Evolutionary conservation across 2,113 vertebrate species (phyloP).

Genomic region (Irena cyanogastra): DNA sequence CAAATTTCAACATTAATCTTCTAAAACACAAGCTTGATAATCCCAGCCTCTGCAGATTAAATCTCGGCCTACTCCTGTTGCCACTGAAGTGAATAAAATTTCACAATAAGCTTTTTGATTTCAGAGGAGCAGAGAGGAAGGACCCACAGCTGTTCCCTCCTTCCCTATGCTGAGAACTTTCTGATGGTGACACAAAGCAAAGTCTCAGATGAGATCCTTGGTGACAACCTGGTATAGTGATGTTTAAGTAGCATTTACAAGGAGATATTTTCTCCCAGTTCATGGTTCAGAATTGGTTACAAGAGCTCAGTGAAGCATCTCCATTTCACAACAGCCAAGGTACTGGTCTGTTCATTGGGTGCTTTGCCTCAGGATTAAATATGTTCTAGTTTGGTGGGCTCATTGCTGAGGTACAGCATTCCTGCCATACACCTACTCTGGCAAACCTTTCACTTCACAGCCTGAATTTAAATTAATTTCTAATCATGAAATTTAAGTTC

Average conservation of each 20-base stretch:
- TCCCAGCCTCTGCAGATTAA: neutral
- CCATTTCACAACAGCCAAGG: neutral
- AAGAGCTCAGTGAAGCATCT: neutral
- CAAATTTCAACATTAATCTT: neutral
- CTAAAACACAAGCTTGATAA: neutral
- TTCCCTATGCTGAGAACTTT: neutral
- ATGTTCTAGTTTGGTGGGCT: neutral
- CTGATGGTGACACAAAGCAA: neutral
- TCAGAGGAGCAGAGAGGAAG: neutral
- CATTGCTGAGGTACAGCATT: neutral
- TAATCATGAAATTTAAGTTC: neutral
- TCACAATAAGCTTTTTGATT: neutral
- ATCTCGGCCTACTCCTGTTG: neutral
- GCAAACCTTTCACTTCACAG: neutral
- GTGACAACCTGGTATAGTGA: neutral
- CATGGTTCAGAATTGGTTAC: neutral
- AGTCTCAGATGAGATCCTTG: neutral
- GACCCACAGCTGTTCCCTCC: neutral
- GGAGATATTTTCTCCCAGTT: neutral
- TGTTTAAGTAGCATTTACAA: neutral
- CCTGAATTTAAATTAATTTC: neutral
- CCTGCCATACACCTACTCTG: neutral
- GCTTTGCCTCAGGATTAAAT: neutral
- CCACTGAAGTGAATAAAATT: neutral
- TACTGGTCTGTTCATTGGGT: neutral